Evolutionary conservation across 2,113 vertebrate genomes (phyloP), one percentile per base, ranked within the genome.

Genomic region (Menidia beryllina): DNA sequence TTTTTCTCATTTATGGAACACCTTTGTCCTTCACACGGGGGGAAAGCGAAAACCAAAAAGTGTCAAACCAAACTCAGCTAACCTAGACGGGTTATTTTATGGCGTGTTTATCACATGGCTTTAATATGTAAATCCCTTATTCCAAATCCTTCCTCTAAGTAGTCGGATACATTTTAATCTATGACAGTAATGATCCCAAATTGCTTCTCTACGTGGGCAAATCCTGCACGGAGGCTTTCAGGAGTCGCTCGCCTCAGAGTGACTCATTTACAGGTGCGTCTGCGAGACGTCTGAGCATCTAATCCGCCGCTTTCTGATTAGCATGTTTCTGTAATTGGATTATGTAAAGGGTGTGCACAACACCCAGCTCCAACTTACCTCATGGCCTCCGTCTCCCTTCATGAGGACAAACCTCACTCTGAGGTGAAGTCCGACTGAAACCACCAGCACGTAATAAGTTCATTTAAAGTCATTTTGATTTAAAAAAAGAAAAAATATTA

Each of bases 291-390:
- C 72, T 26, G 34, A 75, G 67, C 77, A 69, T 69, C 60, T 88
- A 88, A 91, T 90, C 88, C 82, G 1, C 8, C 67, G 27, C 75
- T 71, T 15, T 70, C 77, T 79, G 84, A 87, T 87, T 73, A 91
- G 85, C 62, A 83, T 82, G 87, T 79, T 67, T 56, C 74, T 75
- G 59, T 89, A 91, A 91, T 86, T 89, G 83, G 84, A 91, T 91
- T 87, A 89, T 72, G 71, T 74, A 71, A 81, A 84, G 76, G 72
- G 5, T 49, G 65, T 72, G 63, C 51, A 62, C 51, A 83, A 75
- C 75, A 77, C 71, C 54, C 45, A n/a, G n/a, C n/a, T 64, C 38
- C 57, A 71, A 84, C 79, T 85, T 77, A 63, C 78, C 48, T 52
- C 47, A 39, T 54, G 43, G 67, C 60, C 71, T 61, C 52, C 21